Base-by-base conservation (phyloP, 2,797 vertebrate genomes). In the Emys orbicularis region DNA sequence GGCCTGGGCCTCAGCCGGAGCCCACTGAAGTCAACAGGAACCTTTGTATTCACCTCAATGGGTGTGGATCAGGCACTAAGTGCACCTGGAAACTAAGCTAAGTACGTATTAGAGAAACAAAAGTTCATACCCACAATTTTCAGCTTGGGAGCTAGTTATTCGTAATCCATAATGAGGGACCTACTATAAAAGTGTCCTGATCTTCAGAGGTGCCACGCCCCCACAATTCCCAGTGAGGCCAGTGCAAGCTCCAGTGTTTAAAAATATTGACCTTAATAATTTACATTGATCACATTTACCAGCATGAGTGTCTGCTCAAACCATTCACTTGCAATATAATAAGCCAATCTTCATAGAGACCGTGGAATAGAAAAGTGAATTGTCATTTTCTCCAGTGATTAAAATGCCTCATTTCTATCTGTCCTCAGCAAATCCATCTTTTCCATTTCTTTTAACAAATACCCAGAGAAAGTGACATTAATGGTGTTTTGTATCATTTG, bases 1-100 rank as follows among this genome's bases (percentile, higher is more conserved):
- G 6, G 21, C 82, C 65, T 47, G 72, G 72, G 83, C 84, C 34
- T n/a, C 47, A 54, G 16, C 81, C 68, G 6, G 76, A 37, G 84
- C 79, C 83, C 86, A 59, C 37, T 91, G 57, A 96, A 57, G 81
- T 95, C 90, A 93, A 77, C 41, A 87, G 59, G 90, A 92, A 81
- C 77, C 19, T 87, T 92, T 88, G 65, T 37, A 11, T 34, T 74
- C 81, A 79, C 57, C 52, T 92, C 68, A 53, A 59, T 74, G 84
- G 83, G 34, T 79, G 34, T 84, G 21, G 13, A 1, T 9, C 59
- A 41, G 83, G 79, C 54, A 83, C 11, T 56, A 94, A 90, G 91
- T 12, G 90, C 9, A 92, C 56, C 79, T n/a, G 18, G 10, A 81
- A 10, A 25, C 57, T 27, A 74, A 83, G 3, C 72, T 57, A 91